Base-by-base conservation (phyloP, 2,888 invertebrate genomes). In the Parnassius glacialis region DNA sequence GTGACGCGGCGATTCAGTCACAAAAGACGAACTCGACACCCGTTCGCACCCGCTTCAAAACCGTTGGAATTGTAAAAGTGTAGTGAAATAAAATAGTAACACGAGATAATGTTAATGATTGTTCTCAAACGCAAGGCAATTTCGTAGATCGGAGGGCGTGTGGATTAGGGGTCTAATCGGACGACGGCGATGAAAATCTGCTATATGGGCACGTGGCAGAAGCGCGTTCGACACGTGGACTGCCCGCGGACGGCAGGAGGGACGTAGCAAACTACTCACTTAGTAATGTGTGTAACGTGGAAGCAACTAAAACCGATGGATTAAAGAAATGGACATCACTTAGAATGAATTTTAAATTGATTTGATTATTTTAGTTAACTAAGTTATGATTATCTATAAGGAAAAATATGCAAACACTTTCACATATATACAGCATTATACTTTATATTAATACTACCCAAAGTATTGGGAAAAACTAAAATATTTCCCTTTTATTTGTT, bases 131-230 rank as follows among this genome's bases (percentile, higher is more conserved):
- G 85, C 81, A 80, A 85, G 81, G 79, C 83, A 78, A 84, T 85
- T 74, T 71, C 72, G 71, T 70, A 78, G 79, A 80, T 77, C 77
- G 73, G 70, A 75, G 87, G 68, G 87, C 85, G 86, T 80, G 80
- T 66, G 86, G 87, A 87, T 87, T 86, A 86, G 80, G 80, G 78
- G 76, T 70, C 82, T 90, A 90, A 90, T 90, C 90, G 86, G 81
- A 70, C 78, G 78, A 20, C 80, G 84, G 83, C 82, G 89, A 90
- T 89, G 90, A 87, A 85, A 89, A 90, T 90, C 90, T 74, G 78
- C 57, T 84, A 73, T 84, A 85, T 79, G 81, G 61, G 20, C 83
- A 73, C 80, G 80, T 73, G 83, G 57, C 54, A 54, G 67, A 48
- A 66, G 69, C 45, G 62, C 59, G 62, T 2, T 10, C 10, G 51